phyloP scores from a whole-genome alignment of 2,888 invertebrate species.

The Heliconius hortense region DNA sequence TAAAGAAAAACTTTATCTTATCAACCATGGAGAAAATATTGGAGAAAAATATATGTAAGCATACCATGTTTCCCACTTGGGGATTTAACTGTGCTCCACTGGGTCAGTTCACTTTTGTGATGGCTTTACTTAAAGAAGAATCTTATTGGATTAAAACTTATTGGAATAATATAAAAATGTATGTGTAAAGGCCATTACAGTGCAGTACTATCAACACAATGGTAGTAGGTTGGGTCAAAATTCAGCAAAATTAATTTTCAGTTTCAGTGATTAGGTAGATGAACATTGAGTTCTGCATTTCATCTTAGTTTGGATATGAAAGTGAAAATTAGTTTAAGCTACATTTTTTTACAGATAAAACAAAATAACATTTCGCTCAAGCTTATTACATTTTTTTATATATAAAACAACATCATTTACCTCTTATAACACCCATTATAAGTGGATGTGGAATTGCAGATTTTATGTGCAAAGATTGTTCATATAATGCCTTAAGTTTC shows the following conservation, averaged over 20 bases:
- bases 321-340: too few species aligned
- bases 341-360: too few species aligned
- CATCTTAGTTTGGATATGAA: too few species aligned
- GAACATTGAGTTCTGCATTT: too few species aligned
- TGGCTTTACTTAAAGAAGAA: not conserved
- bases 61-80: too few species aligned
- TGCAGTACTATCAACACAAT: not conserved
- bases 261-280: too few species aligned
- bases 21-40: too few species aligned
- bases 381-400: not conserved
- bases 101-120: too few species aligned
- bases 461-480: conserved; percentile 98
- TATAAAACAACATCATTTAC: conserved; percentile 65
- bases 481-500: conserved; percentile 96
- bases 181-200: not conserved
- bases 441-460: conserved; percentile 99
- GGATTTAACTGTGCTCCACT: too few species aligned
- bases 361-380: too few species aligned
- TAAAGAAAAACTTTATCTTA: too few species aligned
- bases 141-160: not conserved
- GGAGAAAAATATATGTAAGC: too few species aligned
- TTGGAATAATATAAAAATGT: not conserved
- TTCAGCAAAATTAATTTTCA: not conserved
- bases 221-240: not conserved
- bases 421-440: conserved; percentile 99